Conservation (phyloP, 2,113 vertebrate species). For the Blennius ocellaris region DNA sequence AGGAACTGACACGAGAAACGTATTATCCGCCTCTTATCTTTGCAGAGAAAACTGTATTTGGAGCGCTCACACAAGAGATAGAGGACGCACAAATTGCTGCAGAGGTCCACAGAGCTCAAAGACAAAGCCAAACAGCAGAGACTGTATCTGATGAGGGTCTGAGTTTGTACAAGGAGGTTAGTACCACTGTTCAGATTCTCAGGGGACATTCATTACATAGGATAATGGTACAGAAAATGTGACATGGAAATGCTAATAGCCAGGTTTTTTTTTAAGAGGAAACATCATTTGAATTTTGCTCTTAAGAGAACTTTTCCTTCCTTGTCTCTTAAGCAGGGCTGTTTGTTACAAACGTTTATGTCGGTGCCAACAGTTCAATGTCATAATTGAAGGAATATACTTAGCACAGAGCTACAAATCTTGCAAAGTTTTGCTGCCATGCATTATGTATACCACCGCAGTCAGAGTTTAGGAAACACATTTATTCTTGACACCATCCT, state of each 20-base stretch:
- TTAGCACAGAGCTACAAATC: slow-evolving; percentile 1
- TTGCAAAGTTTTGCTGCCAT: slow-evolving; percentile 20
- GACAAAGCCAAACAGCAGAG: neutral
- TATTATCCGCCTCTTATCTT: slow-evolving; percentile 67
- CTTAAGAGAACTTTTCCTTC: neutral
- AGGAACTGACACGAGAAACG: slow-evolving; percentile 63
- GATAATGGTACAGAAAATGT: slow-evolving; percentile 26
- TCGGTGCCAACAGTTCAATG: slow-evolving; percentile 13
- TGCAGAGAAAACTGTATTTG: slow-evolving; percentile 49
- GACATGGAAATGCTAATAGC: slow-evolving; percentile 1
- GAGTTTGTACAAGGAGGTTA: slow-evolving; percentile 42
- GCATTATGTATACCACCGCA: slow-evolving; percentile 23
- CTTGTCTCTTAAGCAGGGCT: neutral
- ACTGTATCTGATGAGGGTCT: slow-evolving; percentile 52
- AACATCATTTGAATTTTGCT: neutral
- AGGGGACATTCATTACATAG: slow-evolving; percentile 10
- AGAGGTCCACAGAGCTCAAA: slow-evolving; percentile 21
- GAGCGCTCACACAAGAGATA: slow-evolving; percentile 24
- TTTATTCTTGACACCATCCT: slow-evolving; percentile 43
- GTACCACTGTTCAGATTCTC: slow-evolving; percentile 33
- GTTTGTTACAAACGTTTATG: slow-evolving; percentile 1
- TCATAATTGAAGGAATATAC: slow-evolving; percentile 8
- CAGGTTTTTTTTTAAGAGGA: neutral
- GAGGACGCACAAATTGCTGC: slow-evolving; percentile 40
- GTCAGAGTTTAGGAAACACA: slow-evolving; percentile 45